phyloP scores from a whole-genome alignment of 1,140 invertebrate genomes.

The Panagrolaimus sp. region DNA sequence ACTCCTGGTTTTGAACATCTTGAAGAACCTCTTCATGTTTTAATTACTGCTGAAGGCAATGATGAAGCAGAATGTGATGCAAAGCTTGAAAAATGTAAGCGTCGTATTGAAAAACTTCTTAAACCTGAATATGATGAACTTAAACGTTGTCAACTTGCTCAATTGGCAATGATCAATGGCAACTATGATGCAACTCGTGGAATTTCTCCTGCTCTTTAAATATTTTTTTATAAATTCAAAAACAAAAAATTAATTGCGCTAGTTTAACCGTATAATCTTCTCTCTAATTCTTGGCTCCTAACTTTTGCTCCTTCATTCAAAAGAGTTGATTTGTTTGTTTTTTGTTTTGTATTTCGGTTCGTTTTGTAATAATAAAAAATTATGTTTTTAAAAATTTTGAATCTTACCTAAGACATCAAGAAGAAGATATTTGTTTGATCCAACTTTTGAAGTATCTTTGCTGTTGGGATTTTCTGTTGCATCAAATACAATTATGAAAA shows the following conservation, averaged over 20 bases:
- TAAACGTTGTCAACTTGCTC: constrained; percentile 45
- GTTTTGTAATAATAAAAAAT: neutral
- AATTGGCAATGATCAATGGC: constrained; percentile 45
- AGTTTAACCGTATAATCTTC: neutral
- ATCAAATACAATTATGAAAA: constrained; percentile 46
- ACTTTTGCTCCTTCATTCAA: no score
- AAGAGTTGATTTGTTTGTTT: neutral
- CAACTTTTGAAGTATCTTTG: constrained; percentile 38
- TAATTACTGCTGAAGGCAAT: constrained; percentile 65
- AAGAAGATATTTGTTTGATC: constrained; percentile 48
- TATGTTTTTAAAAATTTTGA: constrained; percentile 19
- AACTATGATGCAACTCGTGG: constrained; percentile 21
- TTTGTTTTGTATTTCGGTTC: neutral
- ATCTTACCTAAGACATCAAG: constrained; percentile 45
- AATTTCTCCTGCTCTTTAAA: no score
- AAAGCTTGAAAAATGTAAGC: constrained; percentile 31
- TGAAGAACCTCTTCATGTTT: constrained; percentile 93
- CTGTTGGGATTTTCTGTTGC: constrained; percentile 31
- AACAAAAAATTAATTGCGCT: neutral
- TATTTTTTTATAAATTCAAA: no score
- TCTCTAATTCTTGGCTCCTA: neutral
- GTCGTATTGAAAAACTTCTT: constrained; percentile 32
- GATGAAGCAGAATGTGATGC: constrained; percentile 24
- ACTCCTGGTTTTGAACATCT: constrained; percentile 99
- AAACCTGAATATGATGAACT: constrained; percentile 44